Percentiles rank a stretch among this genome's conserved stretches.
Evolutionary conservation across 2,888 invertebrate genomes (phyloP).

Genomic region (Parasteatoda lunata): DNA sequence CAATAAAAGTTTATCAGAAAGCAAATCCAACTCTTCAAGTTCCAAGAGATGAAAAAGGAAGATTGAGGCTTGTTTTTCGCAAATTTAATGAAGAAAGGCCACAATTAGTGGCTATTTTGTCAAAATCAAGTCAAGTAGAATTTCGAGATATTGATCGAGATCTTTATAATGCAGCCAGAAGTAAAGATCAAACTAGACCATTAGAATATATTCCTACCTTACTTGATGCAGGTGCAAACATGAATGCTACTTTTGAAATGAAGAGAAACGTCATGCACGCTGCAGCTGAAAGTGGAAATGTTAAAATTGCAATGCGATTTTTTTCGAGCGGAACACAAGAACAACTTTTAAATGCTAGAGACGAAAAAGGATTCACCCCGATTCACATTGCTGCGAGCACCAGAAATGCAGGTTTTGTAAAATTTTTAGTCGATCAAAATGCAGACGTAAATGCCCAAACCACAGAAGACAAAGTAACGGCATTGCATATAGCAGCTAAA

Average conservation of each 20-base stretch:
- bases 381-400: slow-evolving; percentile 1
- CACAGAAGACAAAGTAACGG: not conserved
- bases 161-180: not conserved
- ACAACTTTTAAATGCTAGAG: not conserved
- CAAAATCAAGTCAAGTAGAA: not conserved
- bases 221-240: not conserved
- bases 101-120: not conserved
- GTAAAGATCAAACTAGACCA: not conserved
- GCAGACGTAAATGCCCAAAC: not conserved
- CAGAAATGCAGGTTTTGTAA: not conserved
- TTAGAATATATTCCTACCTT: not conserved
- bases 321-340: not conserved
- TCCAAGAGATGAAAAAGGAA: not conserved
- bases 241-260: not conserved
- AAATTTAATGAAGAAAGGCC: not conserved
- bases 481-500: not conserved
- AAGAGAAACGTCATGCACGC: not conserved
- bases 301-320: not conserved
- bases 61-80: not conserved
- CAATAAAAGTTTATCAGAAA: not conserved
- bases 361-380: not conserved
- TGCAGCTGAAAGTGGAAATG: not conserved
- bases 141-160: slow-evolving; percentile 9
- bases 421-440: not conserved
- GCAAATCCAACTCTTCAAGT: slow-evolving; percentile 3